A percentile compares a stretch with the other conserved stretches of the same genome.
Evolutionary conservation across 2,888 invertebrate species (phyloP).

Genomic region (Cenopis cana): DNA sequence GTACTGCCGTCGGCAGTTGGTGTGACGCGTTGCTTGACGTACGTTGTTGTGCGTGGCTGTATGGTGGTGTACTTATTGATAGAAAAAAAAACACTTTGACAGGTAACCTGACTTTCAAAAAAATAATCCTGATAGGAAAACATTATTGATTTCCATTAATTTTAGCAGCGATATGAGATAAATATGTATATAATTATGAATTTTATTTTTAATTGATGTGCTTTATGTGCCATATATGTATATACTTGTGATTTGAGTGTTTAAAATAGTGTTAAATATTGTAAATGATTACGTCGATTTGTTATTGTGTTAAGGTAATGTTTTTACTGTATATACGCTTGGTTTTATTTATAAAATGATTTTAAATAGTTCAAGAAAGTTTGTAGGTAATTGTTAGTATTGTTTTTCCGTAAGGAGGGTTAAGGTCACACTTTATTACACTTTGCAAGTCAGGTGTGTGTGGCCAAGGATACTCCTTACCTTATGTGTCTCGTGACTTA

Average conservation of each 20-base stretch:
- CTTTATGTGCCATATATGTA: conserved; percentile 58
- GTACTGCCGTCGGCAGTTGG: conserved; percentile 53
- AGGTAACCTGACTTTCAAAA: conserved; percentile 63
- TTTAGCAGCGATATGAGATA: conserved; percentile 47
- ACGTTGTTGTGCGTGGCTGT: conserved; percentile 56
- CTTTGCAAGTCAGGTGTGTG: conserved; percentile 32
- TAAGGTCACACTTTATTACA: conserved; percentile 32
- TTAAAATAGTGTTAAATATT: conserved; percentile 46
- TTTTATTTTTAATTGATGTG: conserved; percentile 48
- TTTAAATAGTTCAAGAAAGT: not conserved
- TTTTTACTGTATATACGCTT: conserved; percentile 42
- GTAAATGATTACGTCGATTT: conserved; percentile 47
- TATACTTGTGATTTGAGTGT: conserved; percentile 49
- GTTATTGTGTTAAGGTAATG: conserved; percentile 50
- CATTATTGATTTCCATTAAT: conserved; percentile 53
- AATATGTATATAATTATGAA: conserved; percentile 46
- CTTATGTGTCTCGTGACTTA: conserved; percentile 25
- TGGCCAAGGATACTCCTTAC: conserved; percentile 15
- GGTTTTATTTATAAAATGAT: conserved; percentile 9
- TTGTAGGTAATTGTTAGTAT: not conserved
- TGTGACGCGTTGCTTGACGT: conserved; percentile 56
- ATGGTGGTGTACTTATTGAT: conserved; percentile 45
- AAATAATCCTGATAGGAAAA: conserved; percentile 25
- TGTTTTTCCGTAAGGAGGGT: conserved; percentile 8
- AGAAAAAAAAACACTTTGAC: conserved; percentile 63